Base-by-base conservation (phyloP, 1,140 invertebrate species). In the Philopotamus ludificatus region DNA sequence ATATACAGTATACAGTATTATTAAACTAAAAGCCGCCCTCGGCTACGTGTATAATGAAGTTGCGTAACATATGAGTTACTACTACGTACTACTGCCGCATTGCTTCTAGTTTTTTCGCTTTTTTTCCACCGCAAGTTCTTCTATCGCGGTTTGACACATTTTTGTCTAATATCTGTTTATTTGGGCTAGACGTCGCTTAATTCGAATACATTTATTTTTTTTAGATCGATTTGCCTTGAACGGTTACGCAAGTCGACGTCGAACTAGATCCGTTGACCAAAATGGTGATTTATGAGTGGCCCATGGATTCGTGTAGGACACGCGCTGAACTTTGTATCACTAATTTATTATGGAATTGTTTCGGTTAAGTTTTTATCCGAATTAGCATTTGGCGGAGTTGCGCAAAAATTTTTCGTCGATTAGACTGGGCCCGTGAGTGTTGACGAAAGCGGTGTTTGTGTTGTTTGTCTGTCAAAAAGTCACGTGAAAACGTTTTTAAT, bases 31-130 rank as follows among this genome's bases (percentile, higher is more conserved):
- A 53, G 51, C 42, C 61, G 61, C 61, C 61, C 41, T 28, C 44
- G 61, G 61, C 51, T 53, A 54, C 41, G 61, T 63, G 18, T 63
- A 63, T 63, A 63, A 53, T 63, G 22, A 63, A 28, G 28, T 63
- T 54, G 28, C 20, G 28, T 41, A 63, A 63, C 23, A 16, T 44
- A 16, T 21, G 26, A 62, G 45, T 34, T 15, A 23, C 15, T n/a
- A 4, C 15, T 41, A 39, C 28, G 18, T 21, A 53, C 50, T n/a
- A 45, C 61, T 53, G 61, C 61, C 61, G 61, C 61, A 63, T 63
- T 53, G 49, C 50, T 54, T 20, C 15, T 21, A 42, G 16, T 63
- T 54, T 63, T 63, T 63, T 62, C 18, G 3, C 55, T 41, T 21
- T 26, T 47, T 45, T 26, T 47, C 22, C 15, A 15, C 20, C 28